phyloP scores from a whole-genome alignment of 2,797 vertebrate genomes.

The Gobionotothen gibberifrons region DNA sequence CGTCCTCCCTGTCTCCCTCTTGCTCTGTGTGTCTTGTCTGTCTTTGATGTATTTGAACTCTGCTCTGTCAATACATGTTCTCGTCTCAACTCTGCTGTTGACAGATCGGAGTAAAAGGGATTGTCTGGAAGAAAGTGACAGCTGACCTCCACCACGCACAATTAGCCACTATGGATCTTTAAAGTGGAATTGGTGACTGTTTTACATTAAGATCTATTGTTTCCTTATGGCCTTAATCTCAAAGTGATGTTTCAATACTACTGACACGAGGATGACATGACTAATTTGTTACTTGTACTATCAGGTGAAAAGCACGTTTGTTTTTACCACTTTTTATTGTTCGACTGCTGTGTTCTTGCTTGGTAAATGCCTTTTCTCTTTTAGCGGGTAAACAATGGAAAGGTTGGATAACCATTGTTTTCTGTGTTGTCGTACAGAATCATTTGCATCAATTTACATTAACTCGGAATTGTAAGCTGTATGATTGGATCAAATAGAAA shows the following conservation, averaged over 20 bases:
- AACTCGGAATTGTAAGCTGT: not conserved
- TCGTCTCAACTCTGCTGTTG: not conserved
- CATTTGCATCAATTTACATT: not conserved
- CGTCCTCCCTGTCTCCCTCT: slow-evolving; percentile 22
- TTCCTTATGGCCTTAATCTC: no score
- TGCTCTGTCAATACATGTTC: not conserved
- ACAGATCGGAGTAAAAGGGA: not conserved
- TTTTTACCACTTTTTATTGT: no score
- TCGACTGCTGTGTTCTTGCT: not conserved
- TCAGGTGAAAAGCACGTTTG: no score
- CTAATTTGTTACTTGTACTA: no score
- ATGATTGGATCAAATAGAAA: not conserved
- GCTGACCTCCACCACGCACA: slow-evolving; percentile 3
- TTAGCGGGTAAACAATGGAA: not conserved
- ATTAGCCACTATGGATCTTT: not conserved
- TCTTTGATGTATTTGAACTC: slow-evolving; percentile 46
- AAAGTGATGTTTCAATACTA: no score
- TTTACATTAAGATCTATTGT: no score
- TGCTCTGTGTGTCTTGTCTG: slow-evolving; percentile 34
- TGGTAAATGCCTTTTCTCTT: not conserved
- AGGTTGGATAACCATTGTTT: not conserved
- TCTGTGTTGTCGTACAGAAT: not conserved
- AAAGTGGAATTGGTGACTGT: no score
- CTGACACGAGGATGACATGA: no score
- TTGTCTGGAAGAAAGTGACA: no score